Base-by-base conservation (phyloP, 2,888 invertebrate genomes). In the Sinodicranocentrus sp. region DNA sequence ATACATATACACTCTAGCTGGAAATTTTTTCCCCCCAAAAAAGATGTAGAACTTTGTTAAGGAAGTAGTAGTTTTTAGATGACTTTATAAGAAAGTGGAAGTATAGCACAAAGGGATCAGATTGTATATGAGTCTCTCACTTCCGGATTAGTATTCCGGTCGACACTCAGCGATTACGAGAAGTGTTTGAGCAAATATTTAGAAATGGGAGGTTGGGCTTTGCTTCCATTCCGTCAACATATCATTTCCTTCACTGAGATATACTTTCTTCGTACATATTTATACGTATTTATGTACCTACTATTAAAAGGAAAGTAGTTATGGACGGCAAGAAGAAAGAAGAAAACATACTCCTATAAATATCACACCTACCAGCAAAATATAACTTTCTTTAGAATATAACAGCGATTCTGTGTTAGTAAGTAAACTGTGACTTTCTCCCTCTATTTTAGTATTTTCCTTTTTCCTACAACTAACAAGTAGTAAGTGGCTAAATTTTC, bases 131-230 rank as follows among this genome's bases (percentile, higher is more conserved):
- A 85, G 84, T 85, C 83, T 86, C 85, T 80, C 83, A 84, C 85
- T 86, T 86, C 85, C 82, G 85, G 85, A 87, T 87, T 87, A 87
- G 85, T 87, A 87, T 87, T 87, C 87, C 83, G 82, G 82, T 78
- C 86, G 78, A 86, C 83, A 84, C 85, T 86, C 84, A 79, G 77
- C 87, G 87, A 87, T 87, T 87, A 87, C 87, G 86, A 84, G 85
- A 87, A 87, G 87, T 86, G 87, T 86, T 87, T 87, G 87, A 87
- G 86, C 87, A 87, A 86, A 87, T 86, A 87, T 87, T 87, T 87
- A 87, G 87, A 85, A 83, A 87, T 54, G 85, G 71, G 70, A 70
- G 70, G 70, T 70, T 52, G 70, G 85, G 83, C 80, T 43, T 77
- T 76, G 82, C 84, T 84, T 77, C 78, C 85, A 80, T 84, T 67